Conservation (phyloP, 92 coral and sea anemone genomes). For the Actinostola sp. region DNA sequence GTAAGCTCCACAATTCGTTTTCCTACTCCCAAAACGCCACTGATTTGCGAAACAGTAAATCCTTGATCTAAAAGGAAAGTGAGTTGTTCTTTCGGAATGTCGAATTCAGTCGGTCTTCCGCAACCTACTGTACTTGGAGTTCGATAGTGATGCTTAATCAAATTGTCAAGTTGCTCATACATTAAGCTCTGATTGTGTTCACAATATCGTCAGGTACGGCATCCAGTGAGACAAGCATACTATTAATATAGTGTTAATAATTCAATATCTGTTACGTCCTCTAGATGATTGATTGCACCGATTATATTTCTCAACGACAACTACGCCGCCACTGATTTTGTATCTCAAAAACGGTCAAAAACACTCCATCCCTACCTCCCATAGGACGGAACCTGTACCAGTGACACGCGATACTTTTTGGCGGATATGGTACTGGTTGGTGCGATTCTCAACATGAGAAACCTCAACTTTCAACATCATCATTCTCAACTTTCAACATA, state of each 20-base stretch:
- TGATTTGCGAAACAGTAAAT: no score
- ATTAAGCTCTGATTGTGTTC: constrained; percentile 26
- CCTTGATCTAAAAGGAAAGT: constrained; percentile 56
- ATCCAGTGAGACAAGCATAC: constrained; percentile 56
- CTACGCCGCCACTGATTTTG: constrained; percentile 24
- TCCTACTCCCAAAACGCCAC: constrained; percentile 54
- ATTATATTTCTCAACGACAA: constrained; percentile 15
- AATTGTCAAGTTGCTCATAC: constrained; percentile 31
- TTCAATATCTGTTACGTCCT: constrained; percentile 6
- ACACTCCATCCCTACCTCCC: not conserved
- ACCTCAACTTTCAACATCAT: not conserved
- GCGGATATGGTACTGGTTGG: not conserved
- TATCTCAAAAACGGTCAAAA: no score
- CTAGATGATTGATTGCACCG: constrained; percentile 6
- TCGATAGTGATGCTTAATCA: not conserved
- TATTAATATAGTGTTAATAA: constrained; percentile 21
- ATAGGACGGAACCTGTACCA: not conserved
- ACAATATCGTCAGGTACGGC: constrained; percentile 50
- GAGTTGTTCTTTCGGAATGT: constrained; percentile 56
- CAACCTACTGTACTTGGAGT: constrained; percentile 23
- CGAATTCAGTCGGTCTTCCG: constrained; percentile 71
- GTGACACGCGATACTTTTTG: constrained; percentile 6
- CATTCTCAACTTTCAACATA: not conserved
- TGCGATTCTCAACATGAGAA: no score
- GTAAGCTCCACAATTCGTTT: constrained; percentile 64